These are phyloP conservation scores for Acronicta alni DNA, from an alignment of 2,888 invertebrate species.

Conservation along the genomic window DNA sequence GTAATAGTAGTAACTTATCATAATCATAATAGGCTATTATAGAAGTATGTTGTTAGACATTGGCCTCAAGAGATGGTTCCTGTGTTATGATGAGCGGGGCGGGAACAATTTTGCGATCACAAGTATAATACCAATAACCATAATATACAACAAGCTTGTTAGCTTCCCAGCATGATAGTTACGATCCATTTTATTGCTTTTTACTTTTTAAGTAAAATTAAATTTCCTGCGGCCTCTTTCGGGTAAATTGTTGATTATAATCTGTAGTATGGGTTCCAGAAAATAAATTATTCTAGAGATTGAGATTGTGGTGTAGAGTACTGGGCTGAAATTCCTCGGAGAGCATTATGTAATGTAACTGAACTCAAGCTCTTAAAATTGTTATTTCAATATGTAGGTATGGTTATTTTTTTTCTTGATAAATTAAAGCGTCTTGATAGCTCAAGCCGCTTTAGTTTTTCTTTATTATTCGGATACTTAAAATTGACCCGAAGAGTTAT, in stretches of 20 bases:
- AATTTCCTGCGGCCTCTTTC: conserved; percentile 65
- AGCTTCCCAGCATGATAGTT: conserved; percentile 79
- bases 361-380: too few species aligned
- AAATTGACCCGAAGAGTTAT: conserved; percentile 37
- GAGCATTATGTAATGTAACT: conserved; percentile 42
- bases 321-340: conserved; percentile 44
- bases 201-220: conserved; percentile 71
- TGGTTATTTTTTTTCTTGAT: too few species aligned
- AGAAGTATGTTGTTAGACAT: conserved; percentile 45
- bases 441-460: not conserved
- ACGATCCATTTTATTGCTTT: conserved; percentile 77
- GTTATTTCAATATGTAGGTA: too few species aligned
- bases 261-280: conserved; percentile 62
- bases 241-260: conserved; percentile 76
- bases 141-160: conserved; percentile 74
- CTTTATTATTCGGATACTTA: conserved; percentile 13
- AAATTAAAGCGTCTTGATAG: conserved; percentile 17
- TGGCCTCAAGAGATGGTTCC: conserved; percentile 37
- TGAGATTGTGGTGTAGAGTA: conserved; percentile 55
- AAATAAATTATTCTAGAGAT: conserved; percentile 68
- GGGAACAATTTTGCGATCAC: conserved; percentile 62
- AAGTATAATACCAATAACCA: conserved; percentile 67
- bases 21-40: conserved; percentile 56
- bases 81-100: conserved; percentile 43
- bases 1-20: conserved; percentile 31